phyloP scores from a whole-genome alignment of 2,113 vertebrate species.

The Lasiurus borealis region DNA sequence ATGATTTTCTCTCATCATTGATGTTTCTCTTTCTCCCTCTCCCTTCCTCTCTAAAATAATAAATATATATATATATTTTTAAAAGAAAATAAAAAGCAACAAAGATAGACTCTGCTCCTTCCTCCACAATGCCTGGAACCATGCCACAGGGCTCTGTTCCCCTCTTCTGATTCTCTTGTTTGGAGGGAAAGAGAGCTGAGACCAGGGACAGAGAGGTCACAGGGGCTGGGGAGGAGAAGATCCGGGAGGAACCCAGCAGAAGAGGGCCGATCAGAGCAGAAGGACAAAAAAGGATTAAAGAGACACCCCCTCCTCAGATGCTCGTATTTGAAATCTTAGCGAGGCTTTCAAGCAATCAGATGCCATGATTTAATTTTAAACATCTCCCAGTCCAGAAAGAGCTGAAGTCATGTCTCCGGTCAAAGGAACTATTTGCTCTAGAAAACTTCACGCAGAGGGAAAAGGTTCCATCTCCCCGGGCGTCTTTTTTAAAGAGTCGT shows the following conservation, averaged over 20 bases:
- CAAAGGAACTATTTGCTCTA: conserved; percentile 70
- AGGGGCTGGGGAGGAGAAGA: background rate
- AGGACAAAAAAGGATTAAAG: conserved; percentile 4
- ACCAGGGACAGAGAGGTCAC: background rate
- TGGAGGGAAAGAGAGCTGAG: conserved; percentile 6
- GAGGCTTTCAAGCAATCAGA: conserved; percentile 58
- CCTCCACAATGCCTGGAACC: background rate
- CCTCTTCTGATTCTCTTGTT: background rate
- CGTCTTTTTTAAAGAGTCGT: conserved; percentile 31
- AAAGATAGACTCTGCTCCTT: background rate
- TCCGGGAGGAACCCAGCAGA: background rate
- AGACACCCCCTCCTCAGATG: background rate
- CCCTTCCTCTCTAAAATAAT: too few relatives aligned
- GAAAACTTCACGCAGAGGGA: conserved; percentile 55
- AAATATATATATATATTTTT: background rate
- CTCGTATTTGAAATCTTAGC: conserved; percentile 54
- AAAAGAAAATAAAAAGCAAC: background rate
- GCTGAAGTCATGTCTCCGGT: conserved; percentile 53
- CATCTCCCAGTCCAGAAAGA: conserved; percentile 62
- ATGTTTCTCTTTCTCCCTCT: too few relatives aligned
- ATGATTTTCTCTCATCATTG: too few relatives aligned
- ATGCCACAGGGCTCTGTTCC: background rate
- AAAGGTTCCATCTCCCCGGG: background rate
- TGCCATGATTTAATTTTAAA: conserved; percentile 66
- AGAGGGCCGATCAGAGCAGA: background rate